These are phyloP conservation scores for Parazoanthus darwini DNA, from an alignment of 92 coral and sea anemone species.

Conservation along the genomic window DNA sequence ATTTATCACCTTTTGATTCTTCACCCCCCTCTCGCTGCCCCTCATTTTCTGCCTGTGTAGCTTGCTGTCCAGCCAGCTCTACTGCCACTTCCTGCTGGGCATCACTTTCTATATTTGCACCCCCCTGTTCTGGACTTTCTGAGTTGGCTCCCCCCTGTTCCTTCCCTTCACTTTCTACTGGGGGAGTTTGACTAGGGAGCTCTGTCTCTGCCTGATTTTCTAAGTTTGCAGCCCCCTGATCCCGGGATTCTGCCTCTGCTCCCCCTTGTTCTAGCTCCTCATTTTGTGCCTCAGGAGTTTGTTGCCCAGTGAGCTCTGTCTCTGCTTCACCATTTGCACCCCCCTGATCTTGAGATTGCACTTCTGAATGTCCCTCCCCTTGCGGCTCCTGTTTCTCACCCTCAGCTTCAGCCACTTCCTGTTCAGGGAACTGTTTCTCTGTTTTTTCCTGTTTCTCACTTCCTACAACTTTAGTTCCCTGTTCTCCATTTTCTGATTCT, in stretches of 20 bases:
- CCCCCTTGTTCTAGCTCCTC: not conserved
- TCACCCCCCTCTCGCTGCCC: conserved; percentile 11
- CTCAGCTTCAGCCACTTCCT: not conserved
- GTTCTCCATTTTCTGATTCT: conserved; percentile 15
- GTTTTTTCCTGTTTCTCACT: conserved; percentile 8
- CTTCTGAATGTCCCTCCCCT: not conserved
- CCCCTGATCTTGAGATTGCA: conserved; percentile 20
- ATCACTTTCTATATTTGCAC: conserved; percentile 17
- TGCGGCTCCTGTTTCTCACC: not conserved
- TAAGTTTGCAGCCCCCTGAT: conserved; percentile 8
- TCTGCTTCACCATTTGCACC: not conserved
- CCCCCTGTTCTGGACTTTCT: conserved; percentile 33
- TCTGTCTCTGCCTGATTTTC: not conserved
- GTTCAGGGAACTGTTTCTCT: conserved; percentile 6
- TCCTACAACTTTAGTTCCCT: conserved; percentile 21
- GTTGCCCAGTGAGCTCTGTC: conserved; percentile 2
- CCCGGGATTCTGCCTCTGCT: conserved; percentile 5
- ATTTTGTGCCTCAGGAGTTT: not conserved
- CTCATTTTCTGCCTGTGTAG: conserved; percentile 29
- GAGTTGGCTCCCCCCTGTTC: conserved; percentile 5
- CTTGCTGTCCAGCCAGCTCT: conserved; percentile 2
- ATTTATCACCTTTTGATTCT: conserved; percentile 1
- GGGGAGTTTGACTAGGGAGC: not conserved
- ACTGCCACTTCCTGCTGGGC: not conserved
- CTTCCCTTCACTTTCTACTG: conserved; percentile 18